Percentiles rank a stretch among this genome's conserved stretches.
phyloP scores from a whole-genome alignment of 2,113 vertebrate genomes.

The Bostrychus sinensis region DNA sequence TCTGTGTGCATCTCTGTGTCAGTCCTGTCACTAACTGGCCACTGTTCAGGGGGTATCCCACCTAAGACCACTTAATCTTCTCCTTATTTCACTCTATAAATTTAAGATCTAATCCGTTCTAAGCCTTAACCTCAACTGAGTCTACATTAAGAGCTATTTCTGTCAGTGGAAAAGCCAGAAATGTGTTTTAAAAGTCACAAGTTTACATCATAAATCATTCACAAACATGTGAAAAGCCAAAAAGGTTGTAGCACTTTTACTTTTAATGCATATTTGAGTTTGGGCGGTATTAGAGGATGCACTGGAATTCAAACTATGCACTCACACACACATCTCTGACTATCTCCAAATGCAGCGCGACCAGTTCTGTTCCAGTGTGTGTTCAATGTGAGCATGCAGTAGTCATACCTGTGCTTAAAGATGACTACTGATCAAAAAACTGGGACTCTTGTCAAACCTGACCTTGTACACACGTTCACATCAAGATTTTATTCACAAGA shows the following conservation, averaged over 20 bases:
- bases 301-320: slow-evolving; percentile 27
- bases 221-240: neutral
- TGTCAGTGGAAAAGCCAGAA: too few relatives aligned
- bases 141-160: too few relatives aligned
- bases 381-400: neutral
- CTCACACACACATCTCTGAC: neutral
- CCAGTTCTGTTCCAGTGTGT: neutral
- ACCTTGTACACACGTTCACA: neutral
- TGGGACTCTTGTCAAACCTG: neutral
- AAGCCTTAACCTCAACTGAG: too few relatives aligned
- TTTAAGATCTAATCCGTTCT: too few relatives aligned
- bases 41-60: too few relatives aligned
- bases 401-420: neutral
- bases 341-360: slow-evolving; percentile 1
- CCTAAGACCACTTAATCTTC: too few relatives aligned
- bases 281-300: neutral
- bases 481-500: neutral
- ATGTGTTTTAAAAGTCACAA: neutral
- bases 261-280: slow-evolving; percentile 20
- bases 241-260: neutral
- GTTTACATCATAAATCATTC: neutral
- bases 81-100: too few relatives aligned
- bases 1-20: too few relatives aligned
- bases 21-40: too few relatives aligned
- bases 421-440: neutral